A percentile compares a stretch with the other conserved stretches of the same genome.
Conservation (phyloP, 2,888 invertebrate species). For the Chaetogeoica ovagalla region DNA sequence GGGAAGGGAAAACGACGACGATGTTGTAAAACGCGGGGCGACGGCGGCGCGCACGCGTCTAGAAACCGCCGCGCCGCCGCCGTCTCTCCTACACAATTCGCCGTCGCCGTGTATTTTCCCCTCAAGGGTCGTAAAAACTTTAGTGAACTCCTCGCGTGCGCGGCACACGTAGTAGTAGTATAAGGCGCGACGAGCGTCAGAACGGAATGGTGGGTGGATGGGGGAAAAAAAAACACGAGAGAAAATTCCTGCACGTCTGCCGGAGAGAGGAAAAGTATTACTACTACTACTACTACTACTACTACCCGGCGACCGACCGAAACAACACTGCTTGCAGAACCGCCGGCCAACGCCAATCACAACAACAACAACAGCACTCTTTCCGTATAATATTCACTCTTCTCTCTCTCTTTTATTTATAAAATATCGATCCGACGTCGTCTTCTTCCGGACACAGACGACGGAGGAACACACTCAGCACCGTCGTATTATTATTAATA, state of each 20-base stretch:
- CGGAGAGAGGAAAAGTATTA: slow-evolving; percentile 5
- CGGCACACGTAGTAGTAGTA: background rate
- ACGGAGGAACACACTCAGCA: background rate
- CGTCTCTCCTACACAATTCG: slow-evolving; percentile 25
- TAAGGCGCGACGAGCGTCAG: no score
- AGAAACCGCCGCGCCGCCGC: background rate
- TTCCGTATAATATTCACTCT: background rate
- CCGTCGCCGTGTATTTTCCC: slow-evolving; percentile 15
- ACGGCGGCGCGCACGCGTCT: slow-evolving; percentile 43
- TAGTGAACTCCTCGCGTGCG: slow-evolving; percentile 17
- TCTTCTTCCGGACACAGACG: slow-evolving; percentile 9
- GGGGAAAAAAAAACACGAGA: slow-evolving; percentile 15
- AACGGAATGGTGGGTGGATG: background rate
- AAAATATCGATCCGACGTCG: slow-evolving; percentile 34
- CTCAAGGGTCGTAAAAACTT: slow-evolving; percentile 53
- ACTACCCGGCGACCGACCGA: slow-evolving; percentile 3
- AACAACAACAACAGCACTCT: slow-evolving; percentile 1
- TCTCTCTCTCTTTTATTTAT: slow-evolving; percentile 28
- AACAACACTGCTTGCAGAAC: background rate
- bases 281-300: no score
- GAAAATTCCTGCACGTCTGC: slow-evolving; percentile 44
- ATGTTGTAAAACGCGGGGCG: no score
- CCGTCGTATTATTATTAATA: no score
- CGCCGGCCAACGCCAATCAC: slow-evolving; percentile 4
- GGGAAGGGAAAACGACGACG: slow-evolving; percentile 5